Evolutionary conservation across 2,797 vertebrate species (phyloP), one percentile per base, ranked within the genome.

Genomic region (Siniperca obscura): DNA sequence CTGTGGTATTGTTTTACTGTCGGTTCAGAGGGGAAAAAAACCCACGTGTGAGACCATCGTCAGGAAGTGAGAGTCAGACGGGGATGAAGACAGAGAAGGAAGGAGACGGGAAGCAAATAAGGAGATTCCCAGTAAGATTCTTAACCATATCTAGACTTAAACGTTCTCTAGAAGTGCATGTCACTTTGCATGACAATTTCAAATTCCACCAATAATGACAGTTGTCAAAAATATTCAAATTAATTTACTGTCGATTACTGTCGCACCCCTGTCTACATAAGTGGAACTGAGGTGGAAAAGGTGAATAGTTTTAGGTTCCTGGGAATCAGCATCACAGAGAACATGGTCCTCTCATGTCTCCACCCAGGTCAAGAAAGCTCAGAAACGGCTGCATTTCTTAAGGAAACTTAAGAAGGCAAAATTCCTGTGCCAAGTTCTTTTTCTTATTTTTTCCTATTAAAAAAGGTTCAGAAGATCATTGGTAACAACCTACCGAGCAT

Each of bases 41-140:
- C 40, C 72, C 71, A 88, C 17, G 34, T 78, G 77, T 80, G 85
- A 82, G 76, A 82, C 76, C 65, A 81, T 70, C 16, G n/a, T 84
- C 87, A 94, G 93, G 92, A 94, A 91, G 89, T 78, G 76, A 90
- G 88, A 89, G 85, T 90, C 91, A 87, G 75, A 86, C 27, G 17
- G 75, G 70, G 74, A 68, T 64, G 14, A 82, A 77, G 73, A 77
- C 70, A 79, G 50, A 82, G 76, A 30, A 40, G 78, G 78, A 83
- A 84, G 70, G 19, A 82, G 68, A 86, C 48, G 27, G 78, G 76
- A 86, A 36, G 80, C 72, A 83, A 91, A 90, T 74, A 88, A 80
- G 86, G 76, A 75, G 67, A 88, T 89, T 91, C 72, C 80, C 86
- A 85, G 70, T 27, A 67, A 80, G 25, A 69, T 53, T 65, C 57